Base-by-base conservation (phyloP, 2,113 vertebrate species). In the Etia nguti region DNA sequence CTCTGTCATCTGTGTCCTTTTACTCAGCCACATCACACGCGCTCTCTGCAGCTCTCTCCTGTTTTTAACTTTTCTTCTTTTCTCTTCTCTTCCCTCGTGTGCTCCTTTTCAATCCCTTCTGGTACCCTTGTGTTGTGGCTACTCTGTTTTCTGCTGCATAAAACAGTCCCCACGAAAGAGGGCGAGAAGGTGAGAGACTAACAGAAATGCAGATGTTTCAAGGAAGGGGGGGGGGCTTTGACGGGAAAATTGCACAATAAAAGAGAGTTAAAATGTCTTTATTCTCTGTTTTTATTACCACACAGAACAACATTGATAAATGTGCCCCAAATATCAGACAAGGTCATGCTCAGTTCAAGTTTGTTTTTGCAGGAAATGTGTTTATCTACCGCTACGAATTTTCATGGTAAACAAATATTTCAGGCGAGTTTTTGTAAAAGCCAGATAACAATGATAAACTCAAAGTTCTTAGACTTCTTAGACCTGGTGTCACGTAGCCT, bases 1-100 rank as follows among this genome's bases (percentile, higher is more conserved):
- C 92, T 83, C 93, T 93, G 91, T 93, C 91, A 93, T 94, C 92
- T 92, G 89, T 89, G 90, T 92, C 88, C 88, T 90, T 90, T 91
- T 91, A 90, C 87, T 79, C 59, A 41, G 83, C 90, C 92, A 94
- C 92, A 95, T 94, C 92, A 92, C 84, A 93, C 81, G 16, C 38
- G 18, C 77, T 83, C 59, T 85, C 85, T 87, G 62, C 81, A 77
- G 55, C 90, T 56, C 60, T 91, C 83, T 91, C 86, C 75, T 94
- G 77, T 92, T 92, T 90, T 87, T 65, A 86, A 84, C 65, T 79
- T 56, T 75, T 46, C 79, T 38, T 13, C 46, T 85, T 41, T 86
- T 82, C 57, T 86, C 70, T 81, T 95, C 77, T 55, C 80, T 83
- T 77, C 26, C 38, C 46, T 86, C 41, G 22, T 80, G 48, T 80